phyloP scores from a whole-genome alignment of 2,113 vertebrate genomes.

The Origma solitaria region DNA sequence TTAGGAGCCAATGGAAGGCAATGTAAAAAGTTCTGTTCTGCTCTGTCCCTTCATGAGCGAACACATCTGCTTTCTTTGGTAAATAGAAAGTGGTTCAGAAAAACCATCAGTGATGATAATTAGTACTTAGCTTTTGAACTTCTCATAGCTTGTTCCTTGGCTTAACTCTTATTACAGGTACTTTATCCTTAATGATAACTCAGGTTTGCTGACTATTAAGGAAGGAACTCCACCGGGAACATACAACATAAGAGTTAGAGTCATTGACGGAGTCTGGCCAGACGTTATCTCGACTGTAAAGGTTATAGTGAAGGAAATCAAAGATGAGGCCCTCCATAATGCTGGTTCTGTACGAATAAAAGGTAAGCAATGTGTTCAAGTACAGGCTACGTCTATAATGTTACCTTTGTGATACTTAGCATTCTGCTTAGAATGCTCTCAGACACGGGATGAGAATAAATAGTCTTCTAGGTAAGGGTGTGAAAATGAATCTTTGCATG shows the following conservation, averaged over 20 bases:
- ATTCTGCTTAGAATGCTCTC: not conserved
- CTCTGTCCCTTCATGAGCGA: not conserved
- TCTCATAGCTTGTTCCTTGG: slow-evolving; percentile 39
- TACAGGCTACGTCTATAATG: fast-evolving
- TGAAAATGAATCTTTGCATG: not conserved
- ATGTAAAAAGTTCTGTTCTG: not conserved
- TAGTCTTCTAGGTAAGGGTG: not conserved
- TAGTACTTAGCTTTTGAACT: not conserved
- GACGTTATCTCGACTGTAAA: slow-evolving; percentile 81
- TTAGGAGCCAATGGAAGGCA: not conserved
- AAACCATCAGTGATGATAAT: not conserved
- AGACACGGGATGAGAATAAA: not conserved
- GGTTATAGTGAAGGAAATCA: slow-evolving; percentile 78
- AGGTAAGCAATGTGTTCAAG: slow-evolving; percentile 63
- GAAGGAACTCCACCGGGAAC: slow-evolving; percentile 76
- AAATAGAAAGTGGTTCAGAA: not conserved
- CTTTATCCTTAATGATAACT: slow-evolving; percentile 81
- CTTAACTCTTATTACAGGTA: slow-evolving; percentile 68
- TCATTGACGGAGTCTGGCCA: slow-evolving; percentile 84
- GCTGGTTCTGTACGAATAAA: slow-evolving; percentile 78
- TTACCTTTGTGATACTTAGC: not conserved
- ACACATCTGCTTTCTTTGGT: slow-evolving; percentile 23
- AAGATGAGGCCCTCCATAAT: slow-evolving; percentile 71
- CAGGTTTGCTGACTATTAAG: slow-evolving; percentile 80
- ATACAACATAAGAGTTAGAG: slow-evolving; percentile 80